Evolutionary conservation across 2,888 invertebrate species (phyloP).

Genomic region (Plebejus melissa): DNA sequence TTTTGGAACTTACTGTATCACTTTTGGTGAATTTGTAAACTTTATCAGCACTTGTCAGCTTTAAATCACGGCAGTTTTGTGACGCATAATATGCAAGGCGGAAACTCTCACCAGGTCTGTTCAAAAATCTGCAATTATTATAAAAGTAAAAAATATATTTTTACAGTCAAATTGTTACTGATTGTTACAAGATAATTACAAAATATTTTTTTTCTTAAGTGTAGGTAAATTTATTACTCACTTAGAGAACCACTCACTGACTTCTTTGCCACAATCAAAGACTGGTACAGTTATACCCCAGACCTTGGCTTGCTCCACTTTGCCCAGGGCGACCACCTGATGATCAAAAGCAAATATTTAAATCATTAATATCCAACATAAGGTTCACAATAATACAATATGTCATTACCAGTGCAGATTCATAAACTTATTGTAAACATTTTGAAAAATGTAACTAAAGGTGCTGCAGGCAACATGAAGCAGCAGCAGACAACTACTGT

Average conservation of each 20-base stretch:
- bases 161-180: too few relatives aligned
- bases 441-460: background rate
- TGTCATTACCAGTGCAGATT: background rate
- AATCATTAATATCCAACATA: background rate
- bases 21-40: slow-evolving; percentile 54
- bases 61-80: slow-evolving; percentile 47
- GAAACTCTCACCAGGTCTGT: slow-evolving; percentile 68
- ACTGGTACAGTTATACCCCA: slow-evolving; percentile 80
- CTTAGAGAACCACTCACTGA: slow-evolving; percentile 86
- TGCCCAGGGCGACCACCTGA: slow-evolving; percentile 50
- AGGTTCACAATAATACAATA: background rate
- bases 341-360: slow-evolving; percentile 31
- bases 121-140: slow-evolving; percentile 60
- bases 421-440: background rate
- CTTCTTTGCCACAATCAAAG: slow-evolving; percentile 85
- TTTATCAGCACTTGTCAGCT: slow-evolving; percentile 37
- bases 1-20: slow-evolving; percentile 54
- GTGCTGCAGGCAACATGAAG: background rate
- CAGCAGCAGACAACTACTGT: too few relatives aligned
- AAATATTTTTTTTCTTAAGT: too few relatives aligned
- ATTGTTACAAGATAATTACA: too few relatives aligned
- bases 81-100: slow-evolving; percentile 81
- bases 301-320: slow-evolving; percentile 65
- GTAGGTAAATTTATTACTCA: slow-evolving; percentile 37
- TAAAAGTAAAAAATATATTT: too few relatives aligned